Conservation (phyloP, 2,797 vertebrate genomes). For the Malacoraja senta region DNA sequence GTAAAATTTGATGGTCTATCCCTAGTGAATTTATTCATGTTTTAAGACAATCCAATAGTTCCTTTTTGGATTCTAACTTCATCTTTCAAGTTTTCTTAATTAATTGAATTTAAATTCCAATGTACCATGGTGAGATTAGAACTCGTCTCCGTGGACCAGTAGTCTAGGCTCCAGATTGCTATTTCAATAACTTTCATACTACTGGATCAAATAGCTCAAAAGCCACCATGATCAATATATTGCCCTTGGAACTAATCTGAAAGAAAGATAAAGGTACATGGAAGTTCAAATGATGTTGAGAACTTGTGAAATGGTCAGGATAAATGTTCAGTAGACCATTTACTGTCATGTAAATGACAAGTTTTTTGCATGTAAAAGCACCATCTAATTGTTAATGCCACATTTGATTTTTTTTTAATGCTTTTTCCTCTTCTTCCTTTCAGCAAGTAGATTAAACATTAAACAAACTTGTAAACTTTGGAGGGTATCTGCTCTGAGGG, state of each 20-base stretch:
- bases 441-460: background rate
- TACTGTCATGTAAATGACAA: background rate
- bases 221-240: background rate
- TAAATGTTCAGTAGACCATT: background rate
- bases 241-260: background rate
- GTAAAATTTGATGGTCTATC: background rate
- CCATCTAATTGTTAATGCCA: background rate
- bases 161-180: no score
- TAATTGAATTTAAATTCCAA: no score
- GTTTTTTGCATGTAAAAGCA: background rate
- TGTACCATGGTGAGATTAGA: no score
- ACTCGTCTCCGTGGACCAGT: no score
- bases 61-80: no score
- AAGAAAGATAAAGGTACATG: background rate
- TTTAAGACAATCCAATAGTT: no score
- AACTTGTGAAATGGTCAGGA: background rate
- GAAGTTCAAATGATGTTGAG: background rate
- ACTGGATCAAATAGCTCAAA: background rate
- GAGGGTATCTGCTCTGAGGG: background rate
- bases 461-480: background rate
- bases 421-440: background rate
- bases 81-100: no score
- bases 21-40: no score
- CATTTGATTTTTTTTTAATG: background rate
- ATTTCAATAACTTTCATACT: no score